A percentile compares a stretch with the other conserved stretches of the same genome.
Evolutionary conservation across 2,797 vertebrate genomes (phyloP).

Genomic region (Lepilemur septentrionalis): DNA sequence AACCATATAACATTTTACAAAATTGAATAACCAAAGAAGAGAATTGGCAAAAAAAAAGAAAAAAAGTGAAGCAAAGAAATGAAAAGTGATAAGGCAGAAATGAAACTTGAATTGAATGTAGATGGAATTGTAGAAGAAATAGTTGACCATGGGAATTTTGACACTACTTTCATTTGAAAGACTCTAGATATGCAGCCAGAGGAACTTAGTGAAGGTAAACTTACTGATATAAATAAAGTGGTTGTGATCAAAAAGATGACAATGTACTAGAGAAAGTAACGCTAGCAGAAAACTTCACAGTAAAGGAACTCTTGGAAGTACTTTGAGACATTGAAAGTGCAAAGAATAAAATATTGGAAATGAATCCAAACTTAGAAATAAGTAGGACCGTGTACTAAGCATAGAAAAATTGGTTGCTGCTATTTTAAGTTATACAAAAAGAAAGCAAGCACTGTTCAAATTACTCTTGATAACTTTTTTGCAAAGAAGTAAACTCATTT

Average conservation of each 20-base stretch:
- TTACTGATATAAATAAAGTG: not conserved
- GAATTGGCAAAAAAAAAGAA: not conserved
- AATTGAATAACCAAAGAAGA: not conserved
- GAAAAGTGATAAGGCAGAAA: not conserved
- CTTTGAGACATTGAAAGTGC: not conserved
- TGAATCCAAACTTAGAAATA: not conserved
- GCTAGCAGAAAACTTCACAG: not conserved
- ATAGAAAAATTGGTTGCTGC: not conserved
- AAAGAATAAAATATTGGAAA: conserved; percentile 36
- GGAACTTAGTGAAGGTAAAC: not conserved
- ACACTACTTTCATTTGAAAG: not conserved
- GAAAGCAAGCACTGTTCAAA: conserved; percentile 17
- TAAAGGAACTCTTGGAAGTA: conserved; percentile 9
- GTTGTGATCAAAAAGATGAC: conserved; percentile 5
- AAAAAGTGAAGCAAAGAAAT: conserved; percentile 31
- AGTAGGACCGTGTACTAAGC: not conserved
- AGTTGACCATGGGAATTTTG: not conserved
- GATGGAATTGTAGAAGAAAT: not conserved
- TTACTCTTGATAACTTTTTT: conserved; percentile 16
- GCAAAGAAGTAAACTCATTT: conserved; percentile 20
- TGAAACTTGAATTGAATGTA: conserved; percentile 18
- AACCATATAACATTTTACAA: not conserved
- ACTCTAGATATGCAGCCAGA: not conserved
- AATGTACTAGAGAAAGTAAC: not conserved
- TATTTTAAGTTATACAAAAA: not conserved